phyloP scores from a whole-genome alignment of 2,797 vertebrate genomes.

The Serranus cabrilla region DNA sequence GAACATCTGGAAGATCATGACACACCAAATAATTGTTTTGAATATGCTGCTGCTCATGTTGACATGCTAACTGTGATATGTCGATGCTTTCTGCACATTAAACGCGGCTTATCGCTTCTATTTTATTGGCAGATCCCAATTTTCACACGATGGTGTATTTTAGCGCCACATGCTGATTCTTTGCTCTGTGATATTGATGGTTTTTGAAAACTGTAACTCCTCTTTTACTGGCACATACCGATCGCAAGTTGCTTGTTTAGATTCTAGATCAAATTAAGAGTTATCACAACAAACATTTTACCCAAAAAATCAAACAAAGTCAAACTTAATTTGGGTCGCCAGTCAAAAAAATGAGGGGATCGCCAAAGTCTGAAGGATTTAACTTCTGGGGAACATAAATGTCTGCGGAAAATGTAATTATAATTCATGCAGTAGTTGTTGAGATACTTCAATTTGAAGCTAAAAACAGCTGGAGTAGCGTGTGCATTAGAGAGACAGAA shows the following conservation, averaged over 20 bases:
- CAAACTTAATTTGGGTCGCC: background rate
- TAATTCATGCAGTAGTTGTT: background rate
- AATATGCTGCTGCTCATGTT: too few relatives aligned
- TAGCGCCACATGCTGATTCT: too few relatives aligned
- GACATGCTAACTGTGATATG: too few relatives aligned
- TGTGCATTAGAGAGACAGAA: constrained; percentile 10
- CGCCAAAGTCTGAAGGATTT: background rate
- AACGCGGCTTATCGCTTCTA: too few relatives aligned
- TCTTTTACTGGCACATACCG: background rate
- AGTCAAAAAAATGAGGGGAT: background rate
- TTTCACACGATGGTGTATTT: too few relatives aligned
- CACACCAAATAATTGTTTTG: too few relatives aligned
- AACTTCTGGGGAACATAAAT: background rate
- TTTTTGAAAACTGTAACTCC: too few relatives aligned
- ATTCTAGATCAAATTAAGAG: background rate
- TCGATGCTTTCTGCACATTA: too few relatives aligned
- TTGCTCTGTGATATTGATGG: too few relatives aligned
- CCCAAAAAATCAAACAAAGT: background rate
- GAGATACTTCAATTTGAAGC: background rate
- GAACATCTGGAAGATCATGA: too few relatives aligned
- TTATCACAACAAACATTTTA: background rate
- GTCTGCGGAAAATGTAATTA: background rate
- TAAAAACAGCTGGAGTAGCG: background rate
- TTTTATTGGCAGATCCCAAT: too few relatives aligned
- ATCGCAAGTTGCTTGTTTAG: background rate